Conservation (phyloP, 2,113 vertebrate genomes). For the Pedionomus torquatus region DNA sequence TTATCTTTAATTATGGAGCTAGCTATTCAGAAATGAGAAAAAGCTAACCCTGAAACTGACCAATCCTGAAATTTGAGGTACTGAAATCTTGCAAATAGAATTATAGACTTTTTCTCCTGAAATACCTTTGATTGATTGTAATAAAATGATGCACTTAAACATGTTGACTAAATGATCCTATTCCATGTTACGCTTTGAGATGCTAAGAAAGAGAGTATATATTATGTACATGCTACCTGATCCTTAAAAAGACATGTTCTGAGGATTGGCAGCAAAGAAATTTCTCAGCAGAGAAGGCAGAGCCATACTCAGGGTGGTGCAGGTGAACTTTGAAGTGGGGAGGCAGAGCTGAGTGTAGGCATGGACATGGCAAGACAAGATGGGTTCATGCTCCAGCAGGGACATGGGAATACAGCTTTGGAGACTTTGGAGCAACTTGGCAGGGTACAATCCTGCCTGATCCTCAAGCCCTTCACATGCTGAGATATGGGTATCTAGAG, state of each 20-base stretch:
- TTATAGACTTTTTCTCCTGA: not conserved
- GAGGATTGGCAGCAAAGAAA: not conserved
- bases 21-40: not conserved
- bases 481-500: not conserved
- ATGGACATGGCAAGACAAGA: not conserved
- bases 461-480: not conserved
- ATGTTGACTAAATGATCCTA: not conserved
- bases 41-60: not conserved
- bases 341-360: not conserved
- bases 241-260: not conserved
- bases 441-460: not conserved
- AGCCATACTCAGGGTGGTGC: not conserved
- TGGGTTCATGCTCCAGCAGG: accelerated
- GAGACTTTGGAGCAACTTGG: not conserved
- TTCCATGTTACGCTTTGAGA: not conserved
- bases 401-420: not conserved
- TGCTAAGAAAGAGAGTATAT: not conserved
- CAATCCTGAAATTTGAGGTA: not conserved
- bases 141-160: not conserved
- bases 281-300: not conserved
- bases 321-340: not conserved
- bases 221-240: not conserved
- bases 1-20: not conserved
- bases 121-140: not conserved
- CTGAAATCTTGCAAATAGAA: not conserved